Evolutionary conservation across 2,797 vertebrate species (phyloP), one percentile per base, ranked within the genome.

Genomic region (Aplochiton taeniatus): DNA sequence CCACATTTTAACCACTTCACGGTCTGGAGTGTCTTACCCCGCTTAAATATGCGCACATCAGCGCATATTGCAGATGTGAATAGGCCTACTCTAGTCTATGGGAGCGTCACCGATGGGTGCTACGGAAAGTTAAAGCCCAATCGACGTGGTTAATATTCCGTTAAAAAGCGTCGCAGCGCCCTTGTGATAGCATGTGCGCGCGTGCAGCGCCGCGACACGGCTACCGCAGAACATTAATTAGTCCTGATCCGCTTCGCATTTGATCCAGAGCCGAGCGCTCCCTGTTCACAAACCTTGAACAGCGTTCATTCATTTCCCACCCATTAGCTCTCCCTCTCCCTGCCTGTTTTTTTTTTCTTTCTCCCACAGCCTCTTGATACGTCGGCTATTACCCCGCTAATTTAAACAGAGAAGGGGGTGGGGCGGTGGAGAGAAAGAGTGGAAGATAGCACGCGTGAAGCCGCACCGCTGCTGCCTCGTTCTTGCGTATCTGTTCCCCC

Each of bases 221-320:
- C 31, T 31, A 31, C 31, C 31, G 54, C 50, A 31, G 43, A 81
- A 74, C 44, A 31, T 83, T 86, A 85, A 88, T 90, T 88, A 83
- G 79, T 65, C 68, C 68, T 83, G 82, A 89, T 87, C 78, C 73
- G 81, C 83, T 87, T 90, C 72, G 79, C 47, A 66, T 89, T 90
- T 87, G 77, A 82, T 79, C 80, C 72, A 74, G 74, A 81, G 65
- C 60, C 63, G 48, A 82, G 71, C 4, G 11, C 79, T 85, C 68
- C 66, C 77, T 75, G 67, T 63, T 69, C 70, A 80, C 64, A 73
- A 82, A 70, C 80, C 82, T 85, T 77, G 63, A 86, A 80, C 83
- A 73, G 69, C 63, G 41, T 77, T 83, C 68, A 73, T 86, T 86
- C 71, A 84, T 83, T 88, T 88, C 50, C n/a, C 81, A 73, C 54